Evolutionary conservation across 1,140 invertebrate genomes (phyloP), one percentile per base, ranked within the genome.

Genomic region (Drosophila repletoides): DNA sequence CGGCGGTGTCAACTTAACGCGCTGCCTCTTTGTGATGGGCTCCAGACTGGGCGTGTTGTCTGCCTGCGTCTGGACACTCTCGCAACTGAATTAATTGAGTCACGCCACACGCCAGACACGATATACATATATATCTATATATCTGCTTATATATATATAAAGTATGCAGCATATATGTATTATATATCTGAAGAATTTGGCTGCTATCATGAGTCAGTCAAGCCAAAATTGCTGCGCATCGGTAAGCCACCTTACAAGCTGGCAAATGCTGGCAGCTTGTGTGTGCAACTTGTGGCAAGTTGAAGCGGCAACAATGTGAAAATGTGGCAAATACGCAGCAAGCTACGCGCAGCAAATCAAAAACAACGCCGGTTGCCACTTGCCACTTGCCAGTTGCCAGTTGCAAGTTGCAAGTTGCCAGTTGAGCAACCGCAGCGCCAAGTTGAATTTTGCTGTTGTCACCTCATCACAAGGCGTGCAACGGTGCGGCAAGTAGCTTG

Each of bases 11-110:
- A 68, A 61, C 66, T 83, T 73, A 63, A 26, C 63, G 69, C 49
- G 28, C 38, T 48, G 60, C 43, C 58, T 49, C 0, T 34, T 60
- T 68, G 48, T 58, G 19, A 49, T 12, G 28, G n/a, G 33, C 52
- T 49, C 51, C 72, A 63, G 73, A 74, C 79, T 46, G 79, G 77
- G 74, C 64, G 74, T 73, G 79, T 52, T 79, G 36, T 61, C 40
- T 17, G 43, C 43, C 31, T 14, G 43, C 12, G 73, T 83, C 79
- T 83, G 77, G 77, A 84, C 74, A 63, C 33, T 77, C 72, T 70
- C 53, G 70, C 52, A 79, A 46, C 83, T 63, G 60, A 84, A 77
- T 84, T 84, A 83, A 84, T 83, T 83, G 77, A 83, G 64, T 83
- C 77, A 83, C 74, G 76, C 38, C 77, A 73, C 53, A 55, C 73